These are phyloP conservation scores for Fragum sueziense DNA, from an alignment of 2,888 invertebrate genomes.

Conservation along the genomic window DNA sequence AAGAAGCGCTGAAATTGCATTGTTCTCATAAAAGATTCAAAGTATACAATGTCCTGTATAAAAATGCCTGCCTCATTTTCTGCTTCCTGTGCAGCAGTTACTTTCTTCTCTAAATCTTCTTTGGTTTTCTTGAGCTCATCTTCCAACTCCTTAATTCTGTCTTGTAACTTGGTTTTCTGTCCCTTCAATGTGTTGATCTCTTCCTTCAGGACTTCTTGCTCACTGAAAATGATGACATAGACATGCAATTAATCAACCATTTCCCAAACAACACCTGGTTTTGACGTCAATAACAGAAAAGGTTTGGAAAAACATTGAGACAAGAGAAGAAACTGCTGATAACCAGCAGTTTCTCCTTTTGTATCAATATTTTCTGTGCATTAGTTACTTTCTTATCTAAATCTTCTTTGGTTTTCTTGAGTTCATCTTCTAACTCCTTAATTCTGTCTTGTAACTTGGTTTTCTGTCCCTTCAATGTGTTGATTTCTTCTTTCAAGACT, in stretches of 20 bases:
- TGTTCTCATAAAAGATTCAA: too few species aligned
- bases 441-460: conserved; percentile 92
- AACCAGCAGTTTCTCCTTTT: too few species aligned
- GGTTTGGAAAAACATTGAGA: too few species aligned
- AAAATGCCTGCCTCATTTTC: too few species aligned
- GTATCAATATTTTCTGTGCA: not conserved
- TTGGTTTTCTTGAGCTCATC: conserved; percentile 94
- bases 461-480: conserved; percentile 91
- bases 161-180: conserved; percentile 91
- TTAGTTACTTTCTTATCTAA: not conserved
- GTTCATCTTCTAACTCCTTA: conserved; percentile 93
- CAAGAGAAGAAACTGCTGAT: too few species aligned
- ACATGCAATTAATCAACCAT: too few species aligned
- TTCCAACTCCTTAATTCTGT: conserved; percentile 92
- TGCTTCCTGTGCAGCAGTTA: conserved; percentile 68
- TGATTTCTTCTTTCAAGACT: conserved; percentile 96
- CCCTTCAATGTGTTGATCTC: conserved; percentile 93
- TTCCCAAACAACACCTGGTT: too few species aligned
- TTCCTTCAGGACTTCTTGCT: conserved; percentile 96
- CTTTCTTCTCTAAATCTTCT: conserved; percentile 85
- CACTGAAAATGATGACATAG: conserved; percentile 84
- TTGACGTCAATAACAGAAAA: too few species aligned
- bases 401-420: conserved; percentile 88
- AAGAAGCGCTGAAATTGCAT: too few species aligned
- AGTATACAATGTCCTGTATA: too few species aligned